These are phyloP conservation scores for Aldrovandia affinis DNA, from an alignment of 2,797 vertebrate species.

Conservation along the genomic window DNA sequence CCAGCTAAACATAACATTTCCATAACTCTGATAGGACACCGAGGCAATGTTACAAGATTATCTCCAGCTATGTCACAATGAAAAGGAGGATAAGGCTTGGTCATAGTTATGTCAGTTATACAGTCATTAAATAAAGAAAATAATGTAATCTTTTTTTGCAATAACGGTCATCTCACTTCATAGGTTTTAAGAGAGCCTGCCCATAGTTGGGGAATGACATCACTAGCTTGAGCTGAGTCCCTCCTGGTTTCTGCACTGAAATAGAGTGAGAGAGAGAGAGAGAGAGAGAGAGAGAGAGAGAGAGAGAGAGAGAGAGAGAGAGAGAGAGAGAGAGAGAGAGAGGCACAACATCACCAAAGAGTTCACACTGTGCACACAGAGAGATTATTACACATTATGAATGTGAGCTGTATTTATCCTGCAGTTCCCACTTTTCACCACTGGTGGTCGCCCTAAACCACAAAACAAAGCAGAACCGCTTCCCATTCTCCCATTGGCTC, in stretches of 20 bases:
- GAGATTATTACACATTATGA: neutral
- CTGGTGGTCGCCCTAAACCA: constrained; percentile 34
- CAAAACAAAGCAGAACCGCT: neutral
- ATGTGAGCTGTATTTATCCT: neutral
- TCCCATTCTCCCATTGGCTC: neutral
- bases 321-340: constrained; percentile 7
- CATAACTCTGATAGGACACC: neutral
- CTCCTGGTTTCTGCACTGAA: constrained; percentile 76
- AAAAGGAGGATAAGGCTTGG: neutral
- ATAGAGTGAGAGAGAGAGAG: constrained; percentile 3
- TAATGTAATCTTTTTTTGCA: neutral
- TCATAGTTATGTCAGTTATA: neutral
- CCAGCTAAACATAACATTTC: neutral
- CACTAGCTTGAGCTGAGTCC: constrained; percentile 82
- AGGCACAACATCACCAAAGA: neutral
- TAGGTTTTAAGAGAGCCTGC: constrained; percentile 82
- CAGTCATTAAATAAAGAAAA: neutral
- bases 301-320: constrained; percentile 22
- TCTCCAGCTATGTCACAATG: neutral
- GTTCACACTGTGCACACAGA: neutral
- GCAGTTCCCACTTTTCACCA: constrained; percentile 41
- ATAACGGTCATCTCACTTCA: constrained; percentile 73
- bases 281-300: constrained; percentile 27
- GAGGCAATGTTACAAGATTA: neutral
- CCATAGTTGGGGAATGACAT: constrained; percentile 80